A percentile compares a stretch with the other conserved stretches of the same genome.
phyloP scores from a whole-genome alignment of 2,113 vertebrate species.

The Gobius niger region DNA sequence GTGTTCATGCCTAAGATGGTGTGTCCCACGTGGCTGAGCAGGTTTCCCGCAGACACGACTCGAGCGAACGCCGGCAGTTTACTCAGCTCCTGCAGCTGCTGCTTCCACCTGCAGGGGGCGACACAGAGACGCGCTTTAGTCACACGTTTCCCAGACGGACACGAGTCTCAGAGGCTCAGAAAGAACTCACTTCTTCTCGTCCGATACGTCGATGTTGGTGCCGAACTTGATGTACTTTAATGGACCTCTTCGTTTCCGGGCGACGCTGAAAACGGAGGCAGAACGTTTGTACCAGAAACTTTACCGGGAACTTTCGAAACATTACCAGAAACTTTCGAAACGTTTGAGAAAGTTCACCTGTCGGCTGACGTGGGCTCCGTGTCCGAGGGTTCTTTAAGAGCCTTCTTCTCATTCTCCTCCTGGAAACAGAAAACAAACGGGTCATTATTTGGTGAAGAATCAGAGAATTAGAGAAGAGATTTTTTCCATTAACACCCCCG shows the following conservation, averaged over 20 bases:
- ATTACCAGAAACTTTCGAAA: too few species aligned
- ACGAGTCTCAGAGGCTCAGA: background rate
- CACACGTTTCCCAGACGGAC: too few species aligned
- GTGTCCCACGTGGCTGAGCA: slow-evolving; percentile 96
- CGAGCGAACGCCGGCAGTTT: slow-evolving; percentile 97
- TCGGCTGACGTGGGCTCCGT: slow-evolving; percentile 92
- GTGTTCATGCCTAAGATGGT: slow-evolving; percentile 99
- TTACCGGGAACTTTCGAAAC: too few species aligned
- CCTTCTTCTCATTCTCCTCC: slow-evolving; percentile 99
- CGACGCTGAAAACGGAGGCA: slow-evolving; percentile 75
- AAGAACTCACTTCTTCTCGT: slow-evolving; percentile 93
- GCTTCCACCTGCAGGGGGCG: slow-evolving; percentile 86
- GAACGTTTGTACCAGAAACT: background rate
- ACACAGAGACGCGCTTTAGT: background rate
- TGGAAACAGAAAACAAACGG: slow-evolving; percentile 54
- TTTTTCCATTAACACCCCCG: too few species aligned
- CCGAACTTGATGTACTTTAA: slow-evolving; percentile 99
- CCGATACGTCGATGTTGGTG: slow-evolving; percentile 97
- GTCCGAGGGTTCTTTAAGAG: slow-evolving; percentile 90
- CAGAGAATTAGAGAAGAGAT: too few species aligned
- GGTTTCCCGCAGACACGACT: slow-evolving; percentile 95
- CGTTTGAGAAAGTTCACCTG: slow-evolving; percentile 76
- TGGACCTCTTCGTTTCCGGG: slow-evolving; percentile 88
- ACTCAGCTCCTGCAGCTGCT: slow-evolving; percentile 95
- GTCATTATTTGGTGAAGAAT: too few species aligned